Evolutionary conservation across 2,888 invertebrate species (phyloP), one percentile per base, ranked within the genome.

Genomic region (Papilio demoleus): DNA sequence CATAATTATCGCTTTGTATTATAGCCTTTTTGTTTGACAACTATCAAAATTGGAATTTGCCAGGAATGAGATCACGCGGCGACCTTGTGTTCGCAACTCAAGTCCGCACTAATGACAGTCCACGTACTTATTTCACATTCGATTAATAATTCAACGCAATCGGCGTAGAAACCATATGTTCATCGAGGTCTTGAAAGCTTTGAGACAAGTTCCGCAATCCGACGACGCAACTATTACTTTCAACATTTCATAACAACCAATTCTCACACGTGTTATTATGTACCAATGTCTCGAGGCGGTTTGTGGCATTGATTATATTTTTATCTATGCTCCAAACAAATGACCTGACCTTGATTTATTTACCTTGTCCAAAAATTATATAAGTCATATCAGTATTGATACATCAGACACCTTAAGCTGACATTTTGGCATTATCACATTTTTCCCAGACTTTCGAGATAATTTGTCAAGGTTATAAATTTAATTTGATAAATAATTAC

Each of bases 21-120:
- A n/a, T n/a, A n/a, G n/a, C n/a, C 58, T 47, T 69, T 62, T 60
- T 73, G 24, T 40, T 31, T 36, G 27, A 17, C 38, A 31, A 12
- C n/a, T 56, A 56, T 31, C 34, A 27, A 53, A 74, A 74, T 76
- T 80, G 77, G 78, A 83, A 82, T 87, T 82, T 80, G 81, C 83
- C 78, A 81, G 82, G 82, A 86, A 84, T 87, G 84, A 86, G 83
- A 89, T 90, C 90, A 92, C 91, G 92, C 89, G 85, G 79, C 85
- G 92, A 89, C 92, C 92, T 92, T 92, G 92, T 88, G 88, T 71
- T 77, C 74, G 79, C 79, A 80, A 79, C 63, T 40, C 70, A 81
- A 69, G 81, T 87, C 86, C 85, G 75, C 79, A 67, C 65, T 78
- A 79, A 78, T 82, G 87, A 88, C 87, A 75, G 83, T 87, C 83